Evolutionary conservation across 2,888 invertebrate species (phyloP).

Genomic region (Pristionchus exspectatus): DNA sequence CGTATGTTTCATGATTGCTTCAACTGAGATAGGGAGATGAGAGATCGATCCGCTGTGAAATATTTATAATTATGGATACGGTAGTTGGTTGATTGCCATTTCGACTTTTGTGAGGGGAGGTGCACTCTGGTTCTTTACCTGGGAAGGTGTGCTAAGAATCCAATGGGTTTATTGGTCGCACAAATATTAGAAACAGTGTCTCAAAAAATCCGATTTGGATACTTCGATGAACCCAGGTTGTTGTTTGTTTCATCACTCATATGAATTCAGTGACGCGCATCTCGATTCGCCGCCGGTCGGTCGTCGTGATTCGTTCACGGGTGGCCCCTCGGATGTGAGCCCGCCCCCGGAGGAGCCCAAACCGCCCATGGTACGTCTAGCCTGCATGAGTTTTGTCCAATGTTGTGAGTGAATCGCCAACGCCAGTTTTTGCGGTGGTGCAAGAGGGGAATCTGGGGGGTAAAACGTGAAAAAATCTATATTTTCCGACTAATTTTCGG

Average conservation of each 20-base stretch:
- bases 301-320: slow-evolving; percentile 23
- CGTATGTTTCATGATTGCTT: not conserved
- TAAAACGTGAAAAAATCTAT: too few relatives aligned
- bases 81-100: not conserved
- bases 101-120: not conserved
- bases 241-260: not conserved
- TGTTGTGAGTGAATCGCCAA: too few relatives aligned
- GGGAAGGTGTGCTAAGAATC: too few relatives aligned
- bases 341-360: slow-evolving; percentile 54
- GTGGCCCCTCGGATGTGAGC: slow-evolving; percentile 27
- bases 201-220: too few relatives aligned
- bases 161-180: too few relatives aligned
- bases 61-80: not conserved
- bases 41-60: too few relatives aligned
- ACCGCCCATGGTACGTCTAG: slow-evolving; percentile 47
- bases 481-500: too few relatives aligned
- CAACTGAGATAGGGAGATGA: too few relatives aligned
- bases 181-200: not conserved
- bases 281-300: not conserved
- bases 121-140: not conserved
- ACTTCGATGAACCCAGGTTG: too few relatives aligned
- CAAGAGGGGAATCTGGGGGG: too few relatives aligned
- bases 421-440: too few relatives aligned
- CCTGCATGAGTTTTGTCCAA: too few relatives aligned
- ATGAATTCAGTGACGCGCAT: not conserved